Percentiles rank a stretch among this genome's conserved stretches.
phyloP scores from a whole-genome alignment of 2,113 vertebrate genomes.

The Engraulis encrasicolus region DNA sequence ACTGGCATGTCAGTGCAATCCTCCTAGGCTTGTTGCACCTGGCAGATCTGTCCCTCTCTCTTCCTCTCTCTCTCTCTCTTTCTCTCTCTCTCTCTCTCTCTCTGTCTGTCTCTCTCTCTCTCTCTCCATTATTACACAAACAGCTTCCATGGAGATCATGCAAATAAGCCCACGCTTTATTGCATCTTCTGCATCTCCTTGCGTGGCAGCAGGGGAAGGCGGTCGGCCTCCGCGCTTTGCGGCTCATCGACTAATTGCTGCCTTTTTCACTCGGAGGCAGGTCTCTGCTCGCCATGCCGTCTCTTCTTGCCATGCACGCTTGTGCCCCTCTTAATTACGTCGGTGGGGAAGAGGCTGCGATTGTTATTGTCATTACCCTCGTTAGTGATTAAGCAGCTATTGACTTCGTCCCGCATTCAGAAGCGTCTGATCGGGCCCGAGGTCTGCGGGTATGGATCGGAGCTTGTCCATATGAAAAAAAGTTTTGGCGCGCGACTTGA shows the following conservation, averaged over 20 bases:
- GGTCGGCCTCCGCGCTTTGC: constrained; percentile 45
- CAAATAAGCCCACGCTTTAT: constrained; percentile 3
- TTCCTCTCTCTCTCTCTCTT: neutral
- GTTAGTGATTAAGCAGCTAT: constrained; percentile 69
- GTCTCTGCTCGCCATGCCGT: constrained; percentile 54
- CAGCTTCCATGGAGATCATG: neutral
- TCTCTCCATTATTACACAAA: constrained; percentile 1
- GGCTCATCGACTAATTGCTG: constrained; percentile 60
- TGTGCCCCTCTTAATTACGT: constrained; percentile 55
- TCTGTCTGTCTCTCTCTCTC: neutral
- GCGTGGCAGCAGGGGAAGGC: constrained; percentile 56
- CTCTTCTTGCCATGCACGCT: no score
- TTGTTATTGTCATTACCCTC: constrained; percentile 66
- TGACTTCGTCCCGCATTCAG: constrained; percentile 54
- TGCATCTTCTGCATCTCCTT: constrained; percentile 49
- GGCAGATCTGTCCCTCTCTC: neutral
- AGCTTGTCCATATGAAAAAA: constrained; percentile 27
- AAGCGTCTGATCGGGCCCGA: constrained; percentile 60
- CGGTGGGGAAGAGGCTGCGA: constrained; percentile 55
- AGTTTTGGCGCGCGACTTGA: constrained; percentile 16
- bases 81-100: neutral
- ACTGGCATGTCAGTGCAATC: neutral
- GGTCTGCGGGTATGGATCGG: constrained; percentile 64
- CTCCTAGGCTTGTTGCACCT: neutral
- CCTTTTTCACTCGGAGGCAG: constrained; percentile 66